Percentiles rank a stretch among this genome's conserved stretches.
These are phyloP conservation scores for Leptonema lineaticorne DNA, from an alignment of 1,140 invertebrate species.

Conservation along the genomic window DNA sequence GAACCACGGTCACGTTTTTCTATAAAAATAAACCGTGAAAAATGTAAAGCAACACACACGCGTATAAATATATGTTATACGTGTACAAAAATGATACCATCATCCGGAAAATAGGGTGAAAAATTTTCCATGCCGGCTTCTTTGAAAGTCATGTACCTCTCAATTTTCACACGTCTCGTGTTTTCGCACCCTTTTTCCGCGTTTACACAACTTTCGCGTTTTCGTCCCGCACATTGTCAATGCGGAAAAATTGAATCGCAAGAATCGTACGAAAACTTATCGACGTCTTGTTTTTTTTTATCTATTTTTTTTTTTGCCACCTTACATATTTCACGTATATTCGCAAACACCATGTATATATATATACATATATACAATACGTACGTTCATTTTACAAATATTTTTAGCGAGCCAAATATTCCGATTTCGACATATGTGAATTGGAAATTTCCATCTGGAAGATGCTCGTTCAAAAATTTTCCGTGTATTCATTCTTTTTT, in stretches of 20 bases:
- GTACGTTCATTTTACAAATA: too few relatives aligned
- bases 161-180: background rate
- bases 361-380: too few relatives aligned
- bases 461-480: conserved; percentile 36
- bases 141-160: background rate
- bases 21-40: too few relatives aligned
- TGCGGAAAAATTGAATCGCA: background rate
- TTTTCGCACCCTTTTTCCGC: background rate
- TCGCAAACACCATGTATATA: too few relatives aligned
- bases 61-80: too few relatives aligned
- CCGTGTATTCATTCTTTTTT: background rate
- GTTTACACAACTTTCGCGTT: background rate
- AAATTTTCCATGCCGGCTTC: background rate
- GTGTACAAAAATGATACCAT: conserved; percentile 7
- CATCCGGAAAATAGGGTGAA: background rate
- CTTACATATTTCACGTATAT: background rate
- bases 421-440: conserved; percentile 29
- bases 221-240: background rate
- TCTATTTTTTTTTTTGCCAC: background rate
- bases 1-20: too few relatives aligned
- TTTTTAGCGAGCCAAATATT: conserved; percentile 9
- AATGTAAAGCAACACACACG: too few relatives aligned
- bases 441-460: conserved; percentile 37
- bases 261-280: background rate
- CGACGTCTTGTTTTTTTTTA: background rate